phyloP scores from a whole-genome alignment of 1,140 invertebrate genomes.

The Adelges cooleyi region DNA sequence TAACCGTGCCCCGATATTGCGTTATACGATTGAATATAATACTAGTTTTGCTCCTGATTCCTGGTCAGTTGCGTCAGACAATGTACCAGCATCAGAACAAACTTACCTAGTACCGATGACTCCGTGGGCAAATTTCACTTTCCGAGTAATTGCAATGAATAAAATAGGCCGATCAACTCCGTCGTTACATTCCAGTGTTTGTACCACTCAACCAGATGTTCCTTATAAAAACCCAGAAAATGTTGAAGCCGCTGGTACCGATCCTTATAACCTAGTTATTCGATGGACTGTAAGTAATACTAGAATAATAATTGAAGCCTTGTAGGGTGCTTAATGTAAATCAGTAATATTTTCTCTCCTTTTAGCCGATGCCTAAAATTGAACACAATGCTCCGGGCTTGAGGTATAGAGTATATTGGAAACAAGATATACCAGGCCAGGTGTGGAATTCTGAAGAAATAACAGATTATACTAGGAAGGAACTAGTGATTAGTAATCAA shows the following conservation, averaged over 20 bases:
- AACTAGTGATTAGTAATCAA: slow-evolving; percentile 60
- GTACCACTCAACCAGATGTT: slow-evolving; percentile 75
- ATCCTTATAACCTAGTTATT: slow-evolving; percentile 83
- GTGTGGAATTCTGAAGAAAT: slow-evolving; percentile 62
- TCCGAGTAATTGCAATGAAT: slow-evolving; percentile 84
- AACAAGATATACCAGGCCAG: slow-evolving; percentile 61
- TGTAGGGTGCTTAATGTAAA: neutral
- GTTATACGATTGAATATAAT: slow-evolving; percentile 86
- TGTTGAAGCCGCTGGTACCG: slow-evolving; percentile 77
- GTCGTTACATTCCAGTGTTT: slow-evolving; percentile 66
- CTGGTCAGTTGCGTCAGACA: slow-evolving; percentile 68
- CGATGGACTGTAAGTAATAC: slow-evolving; percentile 68
- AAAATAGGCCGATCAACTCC: slow-evolving; percentile 83
- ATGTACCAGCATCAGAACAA: slow-evolving; percentile 66
- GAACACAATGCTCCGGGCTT: slow-evolving; percentile 93
- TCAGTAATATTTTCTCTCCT: no score
- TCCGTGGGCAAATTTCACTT: slow-evolving; percentile 94
- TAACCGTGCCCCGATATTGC: slow-evolving; percentile 85
- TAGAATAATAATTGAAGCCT: neutral
- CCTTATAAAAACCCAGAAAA: slow-evolving; percentile 92
- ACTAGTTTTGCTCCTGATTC: slow-evolving; percentile 86
- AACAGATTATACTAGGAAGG: slow-evolving; percentile 58
- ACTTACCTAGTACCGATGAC: slow-evolving; percentile 61
- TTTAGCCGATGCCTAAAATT: slow-evolving; percentile 81
- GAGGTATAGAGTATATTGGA: slow-evolving; percentile 80